Percentiles rank a stretch among this genome's conserved stretches.
Conservation (phyloP, 2,888 invertebrate genomes). For the Pantelozetes paolii region DNA sequence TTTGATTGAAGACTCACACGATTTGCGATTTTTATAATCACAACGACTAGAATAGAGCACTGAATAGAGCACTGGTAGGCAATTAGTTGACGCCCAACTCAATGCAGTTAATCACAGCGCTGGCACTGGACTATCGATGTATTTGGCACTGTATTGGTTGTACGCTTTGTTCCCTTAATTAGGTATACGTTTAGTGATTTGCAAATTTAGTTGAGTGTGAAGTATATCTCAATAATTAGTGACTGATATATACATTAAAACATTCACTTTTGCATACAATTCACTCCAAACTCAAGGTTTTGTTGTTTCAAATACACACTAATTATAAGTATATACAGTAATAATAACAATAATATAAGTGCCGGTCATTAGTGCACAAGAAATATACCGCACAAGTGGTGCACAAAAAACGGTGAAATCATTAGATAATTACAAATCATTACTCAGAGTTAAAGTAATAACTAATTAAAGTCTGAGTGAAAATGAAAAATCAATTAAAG, state of each 20-base stretch:
- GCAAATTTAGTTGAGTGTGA: slow-evolving; percentile 35
- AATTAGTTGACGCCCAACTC: slow-evolving; percentile 24
- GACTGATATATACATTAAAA: slow-evolving; percentile 23
- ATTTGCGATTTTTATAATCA: slow-evolving; percentile 31
- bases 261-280: neutral
- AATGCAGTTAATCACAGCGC: slow-evolving; percentile 11
- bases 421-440: slow-evolving; percentile 15
- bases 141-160: neutral
- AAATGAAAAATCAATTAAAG: slow-evolving; percentile 16
- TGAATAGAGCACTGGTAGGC: slow-evolving; percentile 11
- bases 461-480: slow-evolving; percentile 25
- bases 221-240: slow-evolving; percentile 27
- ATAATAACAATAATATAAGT: slow-evolving; percentile 13
- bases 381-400: neutral
- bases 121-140: neutral
- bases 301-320: neutral
- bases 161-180: neutral
- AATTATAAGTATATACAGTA: neutral
- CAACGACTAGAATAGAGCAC: slow-evolving; percentile 9
- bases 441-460: slow-evolving; percentile 8
- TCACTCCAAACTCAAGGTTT: neutral
- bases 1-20: slow-evolving; percentile 31
- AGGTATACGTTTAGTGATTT: slow-evolving; percentile 30
- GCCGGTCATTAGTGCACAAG: slow-evolving; percentile 12
- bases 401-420: slow-evolving; percentile 13